Evolutionary conservation across 2,797 vertebrate genomes (phyloP).

Genomic region (Anisognathus igniventris): DNA sequence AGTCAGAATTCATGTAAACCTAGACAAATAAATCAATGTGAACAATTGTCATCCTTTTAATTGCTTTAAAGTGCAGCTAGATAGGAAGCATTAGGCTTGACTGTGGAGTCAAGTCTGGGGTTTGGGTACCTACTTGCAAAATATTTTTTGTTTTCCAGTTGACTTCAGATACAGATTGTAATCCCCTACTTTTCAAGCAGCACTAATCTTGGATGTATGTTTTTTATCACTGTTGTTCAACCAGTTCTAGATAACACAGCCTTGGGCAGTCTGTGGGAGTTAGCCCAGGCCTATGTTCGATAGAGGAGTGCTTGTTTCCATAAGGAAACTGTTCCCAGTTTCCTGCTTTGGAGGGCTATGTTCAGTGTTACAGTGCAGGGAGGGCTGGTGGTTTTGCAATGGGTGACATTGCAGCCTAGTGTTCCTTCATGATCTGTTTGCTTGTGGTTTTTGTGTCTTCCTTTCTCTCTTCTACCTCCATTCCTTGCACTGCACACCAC

Average conservation of each 20-base stretch:
- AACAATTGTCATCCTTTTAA: neutral
- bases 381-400: neutral
- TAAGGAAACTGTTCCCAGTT: neutral
- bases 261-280: neutral
- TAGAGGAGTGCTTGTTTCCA: neutral
- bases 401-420: neutral
- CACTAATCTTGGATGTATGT: neutral
- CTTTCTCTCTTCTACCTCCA: neutral
- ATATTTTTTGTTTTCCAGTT: neutral
- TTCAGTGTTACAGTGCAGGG: neutral
- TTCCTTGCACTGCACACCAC: slow-evolving; percentile 19
- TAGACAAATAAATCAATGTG: neutral
- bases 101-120: neutral
- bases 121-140: neutral
- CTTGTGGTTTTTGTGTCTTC: slow-evolving; percentile 32
- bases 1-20: neutral
- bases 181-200: neutral
- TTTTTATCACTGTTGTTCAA: neutral
- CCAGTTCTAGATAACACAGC: neutral
- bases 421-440: slow-evolving; percentile 43
- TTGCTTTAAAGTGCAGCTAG: neutral
- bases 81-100: neutral
- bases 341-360: neutral
- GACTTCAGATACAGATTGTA: neutral
- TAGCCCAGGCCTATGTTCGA: neutral